Evolutionary conservation across 2,797 vertebrate species (phyloP).

Genomic region (Denticeps clupeoides): DNA sequence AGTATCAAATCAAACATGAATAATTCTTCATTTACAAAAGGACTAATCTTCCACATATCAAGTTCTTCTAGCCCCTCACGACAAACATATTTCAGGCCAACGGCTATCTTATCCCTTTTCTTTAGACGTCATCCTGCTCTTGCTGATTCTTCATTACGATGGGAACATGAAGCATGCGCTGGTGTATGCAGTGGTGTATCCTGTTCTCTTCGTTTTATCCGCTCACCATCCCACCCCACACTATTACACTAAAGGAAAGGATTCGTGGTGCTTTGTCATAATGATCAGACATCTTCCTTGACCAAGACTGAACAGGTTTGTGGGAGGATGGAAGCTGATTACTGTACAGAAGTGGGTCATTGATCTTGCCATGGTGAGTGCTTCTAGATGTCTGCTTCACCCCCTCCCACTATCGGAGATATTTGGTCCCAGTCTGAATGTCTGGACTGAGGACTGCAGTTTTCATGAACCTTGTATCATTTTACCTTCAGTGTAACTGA

Average conservation of each 20-base stretch:
- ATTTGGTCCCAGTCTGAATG: no score
- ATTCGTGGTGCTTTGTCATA: background rate
- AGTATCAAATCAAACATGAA: no score
- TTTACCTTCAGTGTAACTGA: no score
- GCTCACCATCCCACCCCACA: no score
- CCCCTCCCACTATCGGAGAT: background rate
- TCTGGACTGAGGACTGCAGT: no score
- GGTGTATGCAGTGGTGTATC: constrained; percentile 71
- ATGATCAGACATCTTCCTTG: constrained; percentile 26
- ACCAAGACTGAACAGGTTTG: constrained; percentile 55
- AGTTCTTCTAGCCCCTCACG: background rate
- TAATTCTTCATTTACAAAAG: no score
- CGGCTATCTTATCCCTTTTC: constrained; percentile 12
- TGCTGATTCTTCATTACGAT: constrained; percentile 71
- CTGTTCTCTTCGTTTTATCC: no score
- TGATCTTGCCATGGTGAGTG: constrained; percentile 80
- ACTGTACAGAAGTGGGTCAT: constrained; percentile 75
- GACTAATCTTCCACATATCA: no score
- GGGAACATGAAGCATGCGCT: constrained; percentile 59
- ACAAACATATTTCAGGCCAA: background rate
- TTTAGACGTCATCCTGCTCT: constrained; percentile 73
- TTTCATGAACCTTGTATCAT: no score
- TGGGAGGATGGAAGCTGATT: constrained; percentile 72
- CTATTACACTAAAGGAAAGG: background rate
- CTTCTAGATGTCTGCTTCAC: background rate